Evolutionary conservation across 2,797 vertebrate genomes (phyloP).

Genomic region (Agapornis canus): DNA sequence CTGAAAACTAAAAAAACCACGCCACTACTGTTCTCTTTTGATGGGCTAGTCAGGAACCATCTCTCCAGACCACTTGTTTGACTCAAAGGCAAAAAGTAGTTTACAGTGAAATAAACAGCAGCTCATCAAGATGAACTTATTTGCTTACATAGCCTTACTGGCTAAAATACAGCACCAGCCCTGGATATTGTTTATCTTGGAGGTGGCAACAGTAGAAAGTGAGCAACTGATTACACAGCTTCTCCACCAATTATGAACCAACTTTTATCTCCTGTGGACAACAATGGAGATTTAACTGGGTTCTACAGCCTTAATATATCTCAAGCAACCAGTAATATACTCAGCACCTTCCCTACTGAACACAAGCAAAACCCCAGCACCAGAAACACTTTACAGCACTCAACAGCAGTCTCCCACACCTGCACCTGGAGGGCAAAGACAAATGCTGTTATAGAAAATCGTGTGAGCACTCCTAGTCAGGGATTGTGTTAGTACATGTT

Average conservation of each 20-base stretch:
- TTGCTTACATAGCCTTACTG: not conserved
- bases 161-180: not conserved
- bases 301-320: not conserved
- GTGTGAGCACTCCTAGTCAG: not conserved
- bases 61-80: conserved; percentile 3
- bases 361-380: not conserved
- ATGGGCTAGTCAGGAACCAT: not conserved
- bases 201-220: conserved; percentile 15
- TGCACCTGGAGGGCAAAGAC: conserved; percentile 41
- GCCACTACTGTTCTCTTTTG: not conserved
- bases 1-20: not conserved
- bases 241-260: not conserved
- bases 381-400: not conserved
- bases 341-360: not conserved
- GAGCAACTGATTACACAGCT: not conserved
- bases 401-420: conserved; percentile 17
- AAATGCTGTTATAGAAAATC: not conserved
- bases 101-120: conserved; percentile 2
- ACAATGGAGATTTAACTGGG: not conserved
- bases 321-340: not conserved
- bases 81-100: conserved; percentile 20
- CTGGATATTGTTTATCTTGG: not conserved
- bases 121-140: conserved; percentile 30
- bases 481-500: conserved; percentile 20
- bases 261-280: not conserved